Evolutionary conservation across 2,888 invertebrate genomes (phyloP).

Genomic region (Temnothorax ravouxi): DNA sequence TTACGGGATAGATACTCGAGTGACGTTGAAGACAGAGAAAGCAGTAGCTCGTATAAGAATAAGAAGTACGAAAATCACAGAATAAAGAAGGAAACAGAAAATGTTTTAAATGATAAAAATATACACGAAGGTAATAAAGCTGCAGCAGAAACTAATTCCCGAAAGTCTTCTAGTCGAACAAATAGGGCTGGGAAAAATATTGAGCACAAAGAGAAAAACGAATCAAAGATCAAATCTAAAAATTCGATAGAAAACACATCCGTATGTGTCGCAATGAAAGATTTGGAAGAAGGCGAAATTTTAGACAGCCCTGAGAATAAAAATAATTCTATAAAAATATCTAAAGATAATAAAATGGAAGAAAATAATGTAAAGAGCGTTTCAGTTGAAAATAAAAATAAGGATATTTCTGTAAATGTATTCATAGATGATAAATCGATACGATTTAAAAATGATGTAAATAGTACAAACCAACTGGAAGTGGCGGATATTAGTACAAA

Average conservation of each 20-base stretch:
- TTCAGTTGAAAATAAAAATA: neutral
- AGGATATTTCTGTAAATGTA: neutral
- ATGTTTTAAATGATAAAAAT: neutral
- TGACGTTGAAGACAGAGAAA: constrained; percentile 19
- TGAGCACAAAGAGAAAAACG: constrained; percentile 13
- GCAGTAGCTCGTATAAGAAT: constrained; percentile 13
- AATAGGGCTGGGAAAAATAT: neutral
- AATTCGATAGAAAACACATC: neutral
- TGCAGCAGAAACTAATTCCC: neutral
- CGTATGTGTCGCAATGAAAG: neutral
- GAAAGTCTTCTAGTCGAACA: neutral
- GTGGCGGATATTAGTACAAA: neutral
- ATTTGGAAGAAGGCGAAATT: constrained; percentile 38
- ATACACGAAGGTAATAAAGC: neutral
- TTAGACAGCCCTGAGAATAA: constrained; percentile 24
- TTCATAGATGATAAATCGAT: neutral
- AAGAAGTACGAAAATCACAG: constrained; percentile 13
- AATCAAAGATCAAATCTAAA: constrained; percentile 5
- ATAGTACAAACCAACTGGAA: neutral
- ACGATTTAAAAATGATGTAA: neutral
- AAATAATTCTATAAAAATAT: neutral
- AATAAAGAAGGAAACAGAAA: neutral
- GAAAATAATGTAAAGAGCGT: neutral
- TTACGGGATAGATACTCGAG: neutral
- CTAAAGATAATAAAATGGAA: neutral